phyloP scores from a whole-genome alignment of 2,797 vertebrate genomes.

The Kryptopterus vitreolus region DNA sequence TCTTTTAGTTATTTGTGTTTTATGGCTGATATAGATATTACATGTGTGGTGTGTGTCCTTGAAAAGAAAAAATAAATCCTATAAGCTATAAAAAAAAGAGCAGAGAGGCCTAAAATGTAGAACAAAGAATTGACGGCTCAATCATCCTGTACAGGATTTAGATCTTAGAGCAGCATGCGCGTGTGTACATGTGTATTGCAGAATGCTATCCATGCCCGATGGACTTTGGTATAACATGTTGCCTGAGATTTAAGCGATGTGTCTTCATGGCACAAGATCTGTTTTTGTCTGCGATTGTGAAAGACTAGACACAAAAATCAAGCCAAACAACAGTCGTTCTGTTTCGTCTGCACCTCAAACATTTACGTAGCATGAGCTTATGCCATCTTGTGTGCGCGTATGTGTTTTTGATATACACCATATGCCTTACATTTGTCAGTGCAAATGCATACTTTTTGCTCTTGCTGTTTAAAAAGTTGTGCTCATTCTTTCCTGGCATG shows the following conservation, averaged over 20 bases:
- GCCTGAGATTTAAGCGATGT: conserved; percentile 37
- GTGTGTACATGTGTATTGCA: not conserved
- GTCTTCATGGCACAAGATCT: conserved; percentile 7
- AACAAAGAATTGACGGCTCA: not conserved
- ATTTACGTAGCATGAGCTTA: not conserved
- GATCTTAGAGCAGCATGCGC: not conserved
- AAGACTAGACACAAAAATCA: not conserved
- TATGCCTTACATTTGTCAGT: not conserved
- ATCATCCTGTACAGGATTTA: conserved; percentile 35
- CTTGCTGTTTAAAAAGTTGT: conserved; percentile 36
- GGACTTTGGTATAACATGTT: conserved; percentile 27
- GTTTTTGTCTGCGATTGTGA: conserved; percentile 20
- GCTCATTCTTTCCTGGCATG: conserved; percentile 47
- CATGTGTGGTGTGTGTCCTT: not conserved
- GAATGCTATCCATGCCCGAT: not conserved
- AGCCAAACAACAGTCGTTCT: not conserved
- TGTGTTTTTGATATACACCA: not conserved
- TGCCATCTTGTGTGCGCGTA: not conserved
- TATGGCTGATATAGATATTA: conserved; percentile 1
- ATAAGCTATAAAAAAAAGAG: not conserved
- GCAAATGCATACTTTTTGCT: conserved; percentile 18
- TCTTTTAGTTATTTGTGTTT: not conserved
- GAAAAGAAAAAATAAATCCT: not conserved
- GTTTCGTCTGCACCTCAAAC: not conserved
- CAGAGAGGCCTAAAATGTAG: not conserved